phyloP scores from a whole-genome alignment of 2,888 invertebrate species.

The Agonopterix heracliana region DNA sequence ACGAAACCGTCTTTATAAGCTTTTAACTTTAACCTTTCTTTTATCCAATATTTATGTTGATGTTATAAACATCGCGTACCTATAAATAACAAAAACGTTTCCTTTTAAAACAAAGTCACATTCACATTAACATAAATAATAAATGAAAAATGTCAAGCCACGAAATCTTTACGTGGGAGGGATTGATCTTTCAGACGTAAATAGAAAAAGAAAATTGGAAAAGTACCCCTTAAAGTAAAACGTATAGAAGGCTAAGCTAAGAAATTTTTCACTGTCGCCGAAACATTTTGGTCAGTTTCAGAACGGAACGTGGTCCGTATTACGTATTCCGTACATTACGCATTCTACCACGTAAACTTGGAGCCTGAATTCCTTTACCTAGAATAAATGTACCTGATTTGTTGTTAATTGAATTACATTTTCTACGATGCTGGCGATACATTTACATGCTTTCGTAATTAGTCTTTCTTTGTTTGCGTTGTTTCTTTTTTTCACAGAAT shows the following conservation, averaged over 20 bases:
- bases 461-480: too few species aligned
- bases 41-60: too few species aligned
- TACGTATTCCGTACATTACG: slow-evolving; percentile 20
- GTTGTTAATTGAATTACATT: too few species aligned
- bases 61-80: too few species aligned
- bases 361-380: slow-evolving; percentile 1
- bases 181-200: not conserved
- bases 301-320: slow-evolving; percentile 46
- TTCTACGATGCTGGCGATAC: too few species aligned
- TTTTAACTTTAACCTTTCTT: too few species aligned
- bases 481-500: too few species aligned
- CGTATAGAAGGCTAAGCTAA: slow-evolving; percentile 41
- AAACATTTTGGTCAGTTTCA: slow-evolving; percentile 43
- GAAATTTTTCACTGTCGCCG: slow-evolving; percentile 54
- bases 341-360: not conserved
- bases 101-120: too few species aligned
- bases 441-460: too few species aligned
- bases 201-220: slow-evolving; percentile 1
- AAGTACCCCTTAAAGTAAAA: slow-evolving; percentile 25
- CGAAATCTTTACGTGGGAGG: not conserved
- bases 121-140: not conserved
- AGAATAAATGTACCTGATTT: not conserved
- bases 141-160: not conserved
- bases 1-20: too few species aligned
- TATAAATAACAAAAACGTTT: too few species aligned